phyloP scores from a whole-genome alignment of 1,140 invertebrate genomes.

The Archivesica marissinica region DNA sequence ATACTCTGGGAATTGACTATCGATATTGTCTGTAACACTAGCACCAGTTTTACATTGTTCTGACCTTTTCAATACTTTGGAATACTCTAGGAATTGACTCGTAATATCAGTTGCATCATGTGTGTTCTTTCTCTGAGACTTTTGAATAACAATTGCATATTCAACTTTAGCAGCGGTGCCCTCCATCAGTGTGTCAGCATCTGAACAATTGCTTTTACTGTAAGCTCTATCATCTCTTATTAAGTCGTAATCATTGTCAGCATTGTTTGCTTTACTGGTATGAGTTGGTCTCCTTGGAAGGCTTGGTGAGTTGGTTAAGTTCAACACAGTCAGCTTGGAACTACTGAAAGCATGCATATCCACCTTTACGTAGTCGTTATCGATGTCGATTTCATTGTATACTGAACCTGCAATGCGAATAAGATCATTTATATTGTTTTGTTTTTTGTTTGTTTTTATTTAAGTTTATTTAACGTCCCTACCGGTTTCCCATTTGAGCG shows the following conservation, averaged over 20 bases:
- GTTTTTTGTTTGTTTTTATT: too few species aligned
- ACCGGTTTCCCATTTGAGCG: too few species aligned
- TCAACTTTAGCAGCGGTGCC: too few species aligned
- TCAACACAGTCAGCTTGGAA: background rate
- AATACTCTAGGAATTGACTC: too few species aligned
- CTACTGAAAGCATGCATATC: background rate
- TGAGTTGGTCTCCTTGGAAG: background rate
- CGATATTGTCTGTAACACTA: background rate
- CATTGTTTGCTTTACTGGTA: background rate
- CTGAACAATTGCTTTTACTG: background rate
- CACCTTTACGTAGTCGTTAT: background rate
- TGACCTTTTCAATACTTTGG: too few species aligned
- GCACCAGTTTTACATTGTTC: background rate
- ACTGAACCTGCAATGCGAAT: background rate
- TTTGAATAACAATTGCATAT: too few species aligned
- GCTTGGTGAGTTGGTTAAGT: background rate
- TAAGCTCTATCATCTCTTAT: background rate
- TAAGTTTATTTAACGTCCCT: too few species aligned
- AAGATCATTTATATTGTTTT: too few species aligned
- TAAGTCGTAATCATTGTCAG: background rate
- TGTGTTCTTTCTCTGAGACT: background rate
- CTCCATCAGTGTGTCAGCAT: background rate
- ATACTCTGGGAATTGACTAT: constrained; percentile 4
- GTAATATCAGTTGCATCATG: too few species aligned
- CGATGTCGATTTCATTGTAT: constrained; percentile 21